Conservation (phyloP, 2,797 vertebrate genomes). For the Anisognathus igniventris region DNA sequence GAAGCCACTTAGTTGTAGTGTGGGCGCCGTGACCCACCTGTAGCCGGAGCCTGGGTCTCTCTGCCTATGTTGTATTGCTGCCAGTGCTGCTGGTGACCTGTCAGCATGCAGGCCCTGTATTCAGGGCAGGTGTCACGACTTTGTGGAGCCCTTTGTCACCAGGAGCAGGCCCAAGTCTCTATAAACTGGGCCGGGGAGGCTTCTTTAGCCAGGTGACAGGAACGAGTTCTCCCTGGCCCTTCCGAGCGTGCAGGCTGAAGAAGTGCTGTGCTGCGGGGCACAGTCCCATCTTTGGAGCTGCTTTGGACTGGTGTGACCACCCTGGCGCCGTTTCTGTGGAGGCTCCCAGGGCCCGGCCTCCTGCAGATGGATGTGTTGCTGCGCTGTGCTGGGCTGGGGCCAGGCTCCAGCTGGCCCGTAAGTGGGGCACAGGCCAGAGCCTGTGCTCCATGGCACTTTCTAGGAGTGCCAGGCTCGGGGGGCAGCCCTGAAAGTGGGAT, state of each 20-base stretch:
- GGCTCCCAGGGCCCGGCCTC: not conserved
- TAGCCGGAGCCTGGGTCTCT: not conserved
- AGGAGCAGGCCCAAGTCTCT: not conserved
- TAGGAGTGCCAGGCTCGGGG: too few species aligned
- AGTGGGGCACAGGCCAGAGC: too few species aligned
- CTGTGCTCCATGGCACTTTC: too few species aligned
- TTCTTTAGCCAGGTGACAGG: not conserved
- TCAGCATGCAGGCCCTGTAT: fast-evolving
- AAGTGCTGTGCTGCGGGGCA: too few species aligned
- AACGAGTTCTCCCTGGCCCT: not conserved
- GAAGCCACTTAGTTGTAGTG: fast-evolving
- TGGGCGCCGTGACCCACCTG: fast-evolving
- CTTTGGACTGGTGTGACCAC: not conserved
- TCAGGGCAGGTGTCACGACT: not conserved
- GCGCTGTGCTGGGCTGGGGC: too few species aligned
- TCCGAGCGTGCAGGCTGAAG: not conserved
- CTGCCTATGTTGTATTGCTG: not conserved
- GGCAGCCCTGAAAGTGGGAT: too few species aligned
- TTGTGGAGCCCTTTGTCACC: not conserved
- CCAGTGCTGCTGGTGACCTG: not conserved
- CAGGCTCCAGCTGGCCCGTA: too few species aligned
- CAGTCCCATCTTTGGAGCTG: not conserved
- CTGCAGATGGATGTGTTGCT: not conserved
- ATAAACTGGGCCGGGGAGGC: not conserved
- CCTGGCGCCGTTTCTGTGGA: fast-evolving